These are phyloP conservation scores for Karalla daura DNA, from an alignment of 2,797 vertebrate genomes.

Conservation along the genomic window DNA sequence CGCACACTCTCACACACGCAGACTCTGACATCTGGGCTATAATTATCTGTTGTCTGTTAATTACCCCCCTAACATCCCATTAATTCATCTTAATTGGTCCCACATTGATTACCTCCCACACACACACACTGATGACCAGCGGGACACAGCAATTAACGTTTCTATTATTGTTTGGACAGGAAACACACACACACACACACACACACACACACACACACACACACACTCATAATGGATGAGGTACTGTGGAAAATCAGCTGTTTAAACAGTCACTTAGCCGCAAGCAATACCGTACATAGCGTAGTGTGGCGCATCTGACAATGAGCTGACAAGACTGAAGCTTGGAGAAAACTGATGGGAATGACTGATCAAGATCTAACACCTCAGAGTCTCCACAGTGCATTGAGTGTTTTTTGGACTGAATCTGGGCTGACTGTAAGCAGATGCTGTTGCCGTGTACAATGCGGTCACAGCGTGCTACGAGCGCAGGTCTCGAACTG, in stretches of 20 bases:
- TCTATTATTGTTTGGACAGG: slow-evolving; percentile 29
- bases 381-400: too few relatives aligned
- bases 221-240: slow-evolving; percentile 25
- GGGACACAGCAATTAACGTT: slow-evolving; percentile 28
- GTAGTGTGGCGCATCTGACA: too few relatives aligned
- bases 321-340: too few relatives aligned
- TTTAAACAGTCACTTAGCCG: not conserved
- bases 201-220: slow-evolving; percentile 21
- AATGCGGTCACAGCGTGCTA: too few relatives aligned
- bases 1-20: not conserved
- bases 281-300: too few relatives aligned
- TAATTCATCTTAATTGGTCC: slow-evolving; percentile 55
- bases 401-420: too few relatives aligned
- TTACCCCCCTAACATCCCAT: not conserved
- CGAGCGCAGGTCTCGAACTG: too few relatives aligned
- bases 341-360: too few relatives aligned
- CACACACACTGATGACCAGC: slow-evolving; percentile 19
- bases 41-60: slow-evolving; percentile 36
- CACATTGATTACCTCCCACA: not conserved
- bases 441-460: too few relatives aligned
- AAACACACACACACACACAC: slow-evolving; percentile 20
- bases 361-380: too few relatives aligned
- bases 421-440: too few relatives aligned
- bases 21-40: slow-evolving; percentile 12
- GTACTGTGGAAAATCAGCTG: not conserved